phyloP scores from a whole-genome alignment of 2,113 vertebrate species.

The Artemisiospiza belli region DNA sequence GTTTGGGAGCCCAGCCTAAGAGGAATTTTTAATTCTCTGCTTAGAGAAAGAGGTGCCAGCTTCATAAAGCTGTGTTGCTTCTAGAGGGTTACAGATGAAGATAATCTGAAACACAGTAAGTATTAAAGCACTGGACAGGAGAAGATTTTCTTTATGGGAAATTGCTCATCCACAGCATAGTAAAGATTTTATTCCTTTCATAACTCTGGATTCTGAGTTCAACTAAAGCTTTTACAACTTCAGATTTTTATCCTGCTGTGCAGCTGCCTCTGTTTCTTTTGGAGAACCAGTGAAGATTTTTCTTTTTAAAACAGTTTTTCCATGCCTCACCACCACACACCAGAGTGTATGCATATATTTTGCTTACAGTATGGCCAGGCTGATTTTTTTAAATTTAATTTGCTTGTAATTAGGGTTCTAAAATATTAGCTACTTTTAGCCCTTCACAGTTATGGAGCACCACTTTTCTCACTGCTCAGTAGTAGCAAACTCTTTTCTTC shows the following conservation, averaged over 20 bases:
- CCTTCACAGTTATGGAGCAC: not conserved
- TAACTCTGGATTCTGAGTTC: conserved; percentile 35
- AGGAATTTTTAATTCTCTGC: not conserved
- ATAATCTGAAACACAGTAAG: conserved; percentile 9
- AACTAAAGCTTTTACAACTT: conserved; percentile 1
- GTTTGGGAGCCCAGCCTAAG: not conserved
- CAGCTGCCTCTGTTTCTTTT: not conserved
- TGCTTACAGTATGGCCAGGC: not conserved
- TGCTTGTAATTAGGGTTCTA: not conserved
- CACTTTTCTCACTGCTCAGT: not conserved
- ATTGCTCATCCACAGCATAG: conserved; percentile 12
- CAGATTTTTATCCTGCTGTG: conserved; percentile 1
- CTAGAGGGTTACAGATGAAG: conserved; percentile 19
- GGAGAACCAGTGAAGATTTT: not conserved
- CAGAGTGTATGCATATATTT: not conserved
- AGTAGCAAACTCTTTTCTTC: not conserved
- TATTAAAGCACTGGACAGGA: not conserved
- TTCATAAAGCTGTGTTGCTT: not conserved
- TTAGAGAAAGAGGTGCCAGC: not conserved
- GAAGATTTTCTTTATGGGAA: conserved; percentile 19
- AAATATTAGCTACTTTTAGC: not conserved
- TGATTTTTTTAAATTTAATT: not conserved
- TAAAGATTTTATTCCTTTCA: conserved; percentile 56
- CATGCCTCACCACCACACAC: not conserved
- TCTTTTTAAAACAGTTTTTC: not conserved